These are phyloP conservation scores for Sebastes reedi DNA, from an alignment of 2,797 vertebrate genomes.

Conservation along the genomic window DNA sequence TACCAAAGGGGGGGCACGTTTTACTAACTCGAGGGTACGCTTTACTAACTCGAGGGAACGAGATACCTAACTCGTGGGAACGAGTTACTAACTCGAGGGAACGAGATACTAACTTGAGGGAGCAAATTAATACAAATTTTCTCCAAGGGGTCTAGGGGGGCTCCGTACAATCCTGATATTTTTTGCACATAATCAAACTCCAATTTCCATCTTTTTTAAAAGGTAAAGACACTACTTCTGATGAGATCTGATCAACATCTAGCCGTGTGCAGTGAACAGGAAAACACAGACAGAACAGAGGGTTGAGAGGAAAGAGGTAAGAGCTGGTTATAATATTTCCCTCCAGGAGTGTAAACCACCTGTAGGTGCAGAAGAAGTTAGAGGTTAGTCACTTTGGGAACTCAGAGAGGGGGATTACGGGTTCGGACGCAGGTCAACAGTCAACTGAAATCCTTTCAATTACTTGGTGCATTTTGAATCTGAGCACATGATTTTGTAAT, in stretches of 20 bases:
- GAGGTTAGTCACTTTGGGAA: constrained; percentile 25
- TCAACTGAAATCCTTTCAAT: constrained; percentile 32
- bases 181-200: background rate
- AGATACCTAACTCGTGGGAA: too few relatives aligned
- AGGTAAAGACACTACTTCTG: background rate
- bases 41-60: too few relatives aligned
- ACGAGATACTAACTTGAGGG: too few relatives aligned
- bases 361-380: constrained; percentile 45
- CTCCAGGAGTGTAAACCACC: constrained; percentile 41
- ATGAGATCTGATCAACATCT: constrained; percentile 28
- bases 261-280: constrained; percentile 45
- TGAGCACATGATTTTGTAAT: background rate
- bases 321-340: constrained; percentile 15
- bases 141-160: rapidly evolving
- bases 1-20: too few relatives aligned
- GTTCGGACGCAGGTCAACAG: constrained; percentile 1
- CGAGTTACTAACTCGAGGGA: too few relatives aligned
- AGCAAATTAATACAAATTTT: rapidly evolving
- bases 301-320: constrained; percentile 9
- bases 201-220: background rate
- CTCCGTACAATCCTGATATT: background rate
- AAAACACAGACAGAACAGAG: background rate
- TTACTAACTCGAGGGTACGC: too few relatives aligned
- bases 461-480: constrained; percentile 1
- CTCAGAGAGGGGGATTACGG: too few relatives aligned